A percentile compares a stretch with the other conserved stretches of the same genome.
Conservation (phyloP, 1,140 invertebrate genomes). For the Lycorma delicatula region DNA sequence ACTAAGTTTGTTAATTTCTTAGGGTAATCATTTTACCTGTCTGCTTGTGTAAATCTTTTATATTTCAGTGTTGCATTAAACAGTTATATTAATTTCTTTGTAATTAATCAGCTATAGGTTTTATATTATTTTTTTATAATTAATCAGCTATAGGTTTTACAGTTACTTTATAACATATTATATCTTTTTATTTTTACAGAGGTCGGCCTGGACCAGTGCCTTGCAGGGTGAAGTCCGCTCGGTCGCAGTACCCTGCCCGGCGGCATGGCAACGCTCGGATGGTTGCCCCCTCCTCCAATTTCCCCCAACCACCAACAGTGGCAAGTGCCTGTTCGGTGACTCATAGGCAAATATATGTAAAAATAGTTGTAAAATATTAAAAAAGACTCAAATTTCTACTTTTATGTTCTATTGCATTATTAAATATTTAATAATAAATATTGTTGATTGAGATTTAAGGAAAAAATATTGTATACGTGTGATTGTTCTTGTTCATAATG, state of each 20-base stretch:
- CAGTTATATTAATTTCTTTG: constrained; percentile 3
- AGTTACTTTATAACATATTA: not conserved
- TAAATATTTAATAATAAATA: constrained; percentile 14
- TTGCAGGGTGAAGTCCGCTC: constrained; percentile 42
- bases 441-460: constrained; percentile 9
- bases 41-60: not conserved
- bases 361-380: not conserved
- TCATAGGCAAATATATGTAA: constrained; percentile 1
- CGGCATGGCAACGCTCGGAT: constrained; percentile 28
- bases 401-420: constrained; percentile 4
- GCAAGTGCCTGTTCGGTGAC: not conserved
- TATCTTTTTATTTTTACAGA: constrained; percentile 32
- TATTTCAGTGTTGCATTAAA: not conserved
- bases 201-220: constrained; percentile 46
- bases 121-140: no score
- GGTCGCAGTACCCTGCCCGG: constrained; percentile 43
- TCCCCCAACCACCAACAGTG: not conserved
- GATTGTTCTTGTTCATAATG: constrained; percentile 1
- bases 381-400: not conserved
- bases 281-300: constrained; percentile 16
- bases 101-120: not conserved
- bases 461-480: constrained; percentile 11
- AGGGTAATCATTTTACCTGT: no score
- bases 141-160: not conserved
- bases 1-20: no score